Evolutionary conservation across 2,888 invertebrate genomes (phyloP).

Genomic region (Bembecia ichneumoniformis): DNA sequence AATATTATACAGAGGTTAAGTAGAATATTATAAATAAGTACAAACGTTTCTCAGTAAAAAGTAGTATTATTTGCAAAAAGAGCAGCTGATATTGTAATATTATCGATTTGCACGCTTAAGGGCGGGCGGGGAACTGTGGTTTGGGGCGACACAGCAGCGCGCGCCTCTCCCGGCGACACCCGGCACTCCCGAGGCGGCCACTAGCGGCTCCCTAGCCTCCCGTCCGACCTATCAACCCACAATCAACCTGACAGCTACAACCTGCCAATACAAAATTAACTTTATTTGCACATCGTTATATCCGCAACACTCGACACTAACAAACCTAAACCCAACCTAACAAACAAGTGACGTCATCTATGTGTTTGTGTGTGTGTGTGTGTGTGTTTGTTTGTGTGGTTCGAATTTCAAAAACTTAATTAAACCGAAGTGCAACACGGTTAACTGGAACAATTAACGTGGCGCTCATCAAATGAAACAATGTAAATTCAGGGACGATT

Average conservation of each 20-base stretch:
- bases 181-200: conserved; percentile 9
- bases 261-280: conserved; percentile 47
- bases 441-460: not conserved
- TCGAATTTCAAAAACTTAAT: no score
- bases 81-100: not conserved
- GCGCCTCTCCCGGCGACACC: conserved; percentile 11
- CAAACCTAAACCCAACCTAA: conserved; percentile 23
- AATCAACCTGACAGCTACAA: conserved; percentile 28
- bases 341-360: not conserved
- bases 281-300: conserved; percentile 55
- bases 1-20: no score
- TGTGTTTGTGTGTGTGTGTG: not conserved
- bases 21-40: no score
- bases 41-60: not conserved
- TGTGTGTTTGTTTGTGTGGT: no score
- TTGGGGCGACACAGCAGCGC: conserved; percentile 6
- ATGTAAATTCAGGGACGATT: conserved; percentile 44
- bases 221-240: conserved; percentile 8
- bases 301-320: conserved; percentile 30
- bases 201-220: conserved; percentile 12
- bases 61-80: not conserved
- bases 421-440: no score
- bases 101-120: not conserved
- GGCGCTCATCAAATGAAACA: conserved; percentile 24
- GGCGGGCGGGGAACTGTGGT: not conserved